Conservation (phyloP, 2,797 vertebrate species). For the Glossophaga mutica region DNA sequence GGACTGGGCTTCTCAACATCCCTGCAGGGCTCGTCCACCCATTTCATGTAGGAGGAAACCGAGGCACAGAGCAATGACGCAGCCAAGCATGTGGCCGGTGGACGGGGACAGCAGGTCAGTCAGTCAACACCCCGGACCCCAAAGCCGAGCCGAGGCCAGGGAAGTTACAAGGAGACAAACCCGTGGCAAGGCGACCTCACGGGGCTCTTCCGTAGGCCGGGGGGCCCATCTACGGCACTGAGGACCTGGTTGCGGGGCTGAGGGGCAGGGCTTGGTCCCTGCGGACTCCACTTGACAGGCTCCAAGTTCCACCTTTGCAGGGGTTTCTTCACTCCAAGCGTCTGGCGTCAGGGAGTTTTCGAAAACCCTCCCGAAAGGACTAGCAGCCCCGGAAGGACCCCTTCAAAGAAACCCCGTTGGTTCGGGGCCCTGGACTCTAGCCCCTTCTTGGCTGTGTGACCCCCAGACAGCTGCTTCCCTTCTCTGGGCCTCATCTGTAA, state of each 20-base stretch:
- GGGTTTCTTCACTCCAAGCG: background rate
- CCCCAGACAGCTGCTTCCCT: background rate
- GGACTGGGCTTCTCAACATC: background rate
- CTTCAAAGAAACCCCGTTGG: background rate
- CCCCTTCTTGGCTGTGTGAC: background rate
- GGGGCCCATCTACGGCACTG: background rate
- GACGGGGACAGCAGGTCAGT: fast-evolving
- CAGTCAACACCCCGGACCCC: background rate
- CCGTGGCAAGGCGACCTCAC: fast-evolving
- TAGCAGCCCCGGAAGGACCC: background rate
- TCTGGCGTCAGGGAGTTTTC: background rate
- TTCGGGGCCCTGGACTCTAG: background rate
- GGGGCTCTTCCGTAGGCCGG: background rate
- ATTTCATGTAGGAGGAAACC: background rate
- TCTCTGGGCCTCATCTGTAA: background rate
- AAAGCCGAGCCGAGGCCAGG: background rate
- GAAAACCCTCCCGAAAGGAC: background rate
- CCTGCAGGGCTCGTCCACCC: background rate
- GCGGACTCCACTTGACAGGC: background rate
- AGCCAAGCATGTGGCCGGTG: background rate
- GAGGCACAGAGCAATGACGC: background rate
- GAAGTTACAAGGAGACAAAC: background rate
- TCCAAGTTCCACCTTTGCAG: background rate
- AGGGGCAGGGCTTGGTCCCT: background rate
- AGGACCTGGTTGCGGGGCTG: background rate